These are phyloP conservation scores for Pheosia tremula DNA, from an alignment of 2,888 invertebrate genomes.

Conservation along the genomic window DNA sequence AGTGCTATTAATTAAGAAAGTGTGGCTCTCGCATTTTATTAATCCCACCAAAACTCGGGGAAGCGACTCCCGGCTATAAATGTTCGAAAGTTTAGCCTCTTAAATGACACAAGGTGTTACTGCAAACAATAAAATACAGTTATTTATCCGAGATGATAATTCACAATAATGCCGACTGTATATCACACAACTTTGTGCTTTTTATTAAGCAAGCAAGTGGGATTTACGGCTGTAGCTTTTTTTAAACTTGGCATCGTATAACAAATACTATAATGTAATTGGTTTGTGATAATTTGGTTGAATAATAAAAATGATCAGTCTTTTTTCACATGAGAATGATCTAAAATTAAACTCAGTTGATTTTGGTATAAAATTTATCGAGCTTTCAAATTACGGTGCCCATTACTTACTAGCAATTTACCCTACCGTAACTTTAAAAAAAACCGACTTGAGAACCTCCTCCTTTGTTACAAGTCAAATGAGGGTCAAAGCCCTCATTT, in stretches of 20 bases:
- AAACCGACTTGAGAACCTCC: no score
- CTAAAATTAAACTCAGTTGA: no score
- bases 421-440: no score
- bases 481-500: no score
- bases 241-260: constrained; percentile 21
- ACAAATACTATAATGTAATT: constrained; percentile 7
- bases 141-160: constrained; percentile 75
- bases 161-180: constrained; percentile 65
- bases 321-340: neutral
- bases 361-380: no score
- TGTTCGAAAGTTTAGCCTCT: constrained; percentile 72
- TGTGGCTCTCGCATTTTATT: constrained; percentile 79
- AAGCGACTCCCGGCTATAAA: constrained; percentile 66
- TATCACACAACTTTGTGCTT: constrained; percentile 40
- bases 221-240: constrained; percentile 46
- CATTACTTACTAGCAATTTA: no score
- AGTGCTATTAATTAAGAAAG: constrained; percentile 82
- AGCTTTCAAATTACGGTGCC: no score
- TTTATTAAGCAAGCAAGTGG: constrained; percentile 54
- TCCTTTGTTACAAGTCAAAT: no score
- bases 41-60: constrained; percentile 71
- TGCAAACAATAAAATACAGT: constrained; percentile 65
- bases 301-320: neutral
- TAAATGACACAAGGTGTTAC: constrained; percentile 73
- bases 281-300: neutral